Base-by-base conservation (phyloP, 2,797 vertebrate genomes). In the Percopsis omiscomaycus region DNA sequence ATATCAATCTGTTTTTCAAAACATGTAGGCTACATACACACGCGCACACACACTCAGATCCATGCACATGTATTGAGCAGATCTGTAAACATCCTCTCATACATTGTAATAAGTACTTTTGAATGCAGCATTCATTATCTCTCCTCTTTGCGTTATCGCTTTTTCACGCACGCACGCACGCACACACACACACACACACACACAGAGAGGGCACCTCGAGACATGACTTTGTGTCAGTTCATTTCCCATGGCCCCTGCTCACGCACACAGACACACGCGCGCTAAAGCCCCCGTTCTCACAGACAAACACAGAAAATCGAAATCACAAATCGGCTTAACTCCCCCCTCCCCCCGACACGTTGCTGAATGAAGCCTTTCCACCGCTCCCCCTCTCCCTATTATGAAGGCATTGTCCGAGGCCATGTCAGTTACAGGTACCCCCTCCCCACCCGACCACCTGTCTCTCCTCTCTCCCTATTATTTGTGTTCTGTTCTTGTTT, bases 271-370 rank as follows among this genome's bases (percentile, higher is more conserved):
- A 28, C 37, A 51, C 54, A 22, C 59, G 30, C 64, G 45, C 68
- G 53, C 64, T 74, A 64, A 75, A 79, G 66, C 67, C 74, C 55
- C 61, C 74, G 72, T 68, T 81, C 82, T 83, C 85, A 83, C 79
- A 82, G 78, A 80, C 84, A 89, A 88, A 89, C 88, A 86, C 80
- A 86, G 83, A 89, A 88, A 89, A 89, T 88, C 85, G 85, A 89
- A 90, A 90, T 90, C 87, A 86, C 86, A 88, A 90, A 90, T 90
- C 88, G 84, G 86, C 90, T 91, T 89, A 91, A 90, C 86, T 87
- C 89, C 85, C 78, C 37, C 80, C 87, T 88, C 85, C 78, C 37
- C 80, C 87, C 76, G 87, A 91, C 89, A 89, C 79, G 68, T 89
- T 86, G 88, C 86, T 88, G 88, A 86, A 90, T 91, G 84, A 90